Evolutionary conservation across 2,113 vertebrate genomes (phyloP).

Genomic region (Lonchura striata): DNA sequence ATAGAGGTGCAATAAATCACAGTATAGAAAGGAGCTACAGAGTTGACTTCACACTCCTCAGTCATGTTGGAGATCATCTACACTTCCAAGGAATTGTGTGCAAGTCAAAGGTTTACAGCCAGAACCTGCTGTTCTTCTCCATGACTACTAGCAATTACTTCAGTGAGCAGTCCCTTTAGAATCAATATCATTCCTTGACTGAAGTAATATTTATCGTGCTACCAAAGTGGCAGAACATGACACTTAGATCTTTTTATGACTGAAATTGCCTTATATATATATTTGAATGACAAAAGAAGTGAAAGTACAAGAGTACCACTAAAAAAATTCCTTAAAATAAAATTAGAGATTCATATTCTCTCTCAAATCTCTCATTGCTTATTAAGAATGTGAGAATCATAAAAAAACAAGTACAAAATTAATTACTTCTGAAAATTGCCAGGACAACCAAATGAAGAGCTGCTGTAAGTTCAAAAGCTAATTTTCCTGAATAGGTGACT

Average conservation of each 20-base stretch:
- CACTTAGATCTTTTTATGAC: neutral
- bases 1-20: neutral
- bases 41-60: neutral
- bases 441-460: neutral
- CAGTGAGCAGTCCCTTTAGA: neutral
- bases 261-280: neutral
- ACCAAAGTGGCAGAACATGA: neutral
- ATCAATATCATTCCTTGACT: neutral
- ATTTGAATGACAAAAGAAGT: neutral
- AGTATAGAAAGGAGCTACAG: neutral
- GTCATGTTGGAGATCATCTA: neutral
- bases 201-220: neutral
- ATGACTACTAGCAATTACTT: neutral
- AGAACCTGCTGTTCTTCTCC: neutral
- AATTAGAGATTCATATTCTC: neutral
- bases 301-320: neutral
- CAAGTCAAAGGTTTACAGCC: neutral
- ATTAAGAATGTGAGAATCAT: neutral
- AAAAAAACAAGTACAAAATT: neutral
- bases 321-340: neutral
- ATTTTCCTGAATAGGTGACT: neutral
- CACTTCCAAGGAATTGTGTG: neutral
- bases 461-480: conserved; percentile 1
- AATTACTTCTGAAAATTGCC: neutral
- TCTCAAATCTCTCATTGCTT: neutral